These are phyloP conservation scores for Beroe ovata DNA, from an alignment of 37 sponge, comb jelly and placozoan genomes.

Conservation along the genomic window DNA sequence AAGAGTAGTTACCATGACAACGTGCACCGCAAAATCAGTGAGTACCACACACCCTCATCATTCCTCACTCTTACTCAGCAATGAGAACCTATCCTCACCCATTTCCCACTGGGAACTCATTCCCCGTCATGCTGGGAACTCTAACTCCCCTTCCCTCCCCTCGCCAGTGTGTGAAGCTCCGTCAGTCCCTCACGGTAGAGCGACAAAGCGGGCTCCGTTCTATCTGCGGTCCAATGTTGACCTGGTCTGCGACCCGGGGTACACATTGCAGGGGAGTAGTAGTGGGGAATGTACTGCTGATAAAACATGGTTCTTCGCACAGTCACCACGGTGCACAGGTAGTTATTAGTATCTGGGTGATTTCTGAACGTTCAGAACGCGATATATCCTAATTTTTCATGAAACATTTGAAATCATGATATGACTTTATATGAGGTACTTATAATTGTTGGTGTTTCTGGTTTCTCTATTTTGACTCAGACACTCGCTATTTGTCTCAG, in stretches of 20 bases:
- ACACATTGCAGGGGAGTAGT: slow-evolving; percentile 10
- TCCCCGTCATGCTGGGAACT: too few species aligned
- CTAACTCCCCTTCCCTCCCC: too few species aligned
- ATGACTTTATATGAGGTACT: too few species aligned
- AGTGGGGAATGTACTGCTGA: not conserved
- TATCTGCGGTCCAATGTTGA: not conserved
- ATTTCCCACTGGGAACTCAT: too few species aligned
- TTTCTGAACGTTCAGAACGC: too few species aligned
- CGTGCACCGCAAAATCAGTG: slow-evolving; percentile 25
- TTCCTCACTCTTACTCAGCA: too few species aligned
- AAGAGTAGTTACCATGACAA: slow-evolving; percentile 24
- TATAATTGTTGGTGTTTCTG: too few species aligned
- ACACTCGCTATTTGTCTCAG: not conserved
- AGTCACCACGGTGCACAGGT: slow-evolving; percentile 49
- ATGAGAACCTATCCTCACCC: too few species aligned
- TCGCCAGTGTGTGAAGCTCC: slow-evolving; percentile 9
- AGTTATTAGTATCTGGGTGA: too few species aligned
- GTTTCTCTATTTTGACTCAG: not conserved
- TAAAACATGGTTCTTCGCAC: not conserved
- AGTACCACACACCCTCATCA: too few species aligned
- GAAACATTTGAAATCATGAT: too few species aligned
- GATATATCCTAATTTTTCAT: too few species aligned
- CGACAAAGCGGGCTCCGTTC: not conserved
- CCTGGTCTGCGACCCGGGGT: slow-evolving; percentile 4
- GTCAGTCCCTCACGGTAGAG: not conserved